Evolutionary conservation across 2,888 invertebrate genomes (phyloP).

Genomic region (Schizaphis graminum): DNA sequence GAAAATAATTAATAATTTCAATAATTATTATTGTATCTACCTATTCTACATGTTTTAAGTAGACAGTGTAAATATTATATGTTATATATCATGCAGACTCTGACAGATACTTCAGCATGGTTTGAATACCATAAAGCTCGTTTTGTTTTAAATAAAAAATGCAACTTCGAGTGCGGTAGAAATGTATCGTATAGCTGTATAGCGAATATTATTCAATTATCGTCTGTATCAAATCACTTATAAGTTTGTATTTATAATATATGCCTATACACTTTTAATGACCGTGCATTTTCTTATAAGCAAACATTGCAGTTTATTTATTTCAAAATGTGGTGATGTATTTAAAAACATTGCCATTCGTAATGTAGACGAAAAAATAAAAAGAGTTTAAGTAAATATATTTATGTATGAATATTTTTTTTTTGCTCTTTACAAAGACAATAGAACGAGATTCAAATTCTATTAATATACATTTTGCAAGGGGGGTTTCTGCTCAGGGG

Average conservation of each 20-base stretch:
- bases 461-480: slow-evolving; percentile 8
- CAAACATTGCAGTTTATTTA: not conserved
- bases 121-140: not conserved
- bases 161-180: not conserved
- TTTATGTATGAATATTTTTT: not conserved
- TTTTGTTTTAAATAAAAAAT: not conserved
- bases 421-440: slow-evolving; percentile 35
- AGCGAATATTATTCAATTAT: not conserved
- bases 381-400: slow-evolving; percentile 20
- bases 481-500: slow-evolving; percentile 15
- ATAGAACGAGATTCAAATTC: slow-evolving; percentile 21
- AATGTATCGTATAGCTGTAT: not conserved
- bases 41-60: not conserved
- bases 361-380: not conserved
- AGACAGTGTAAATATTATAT: not conserved
- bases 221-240: not conserved
- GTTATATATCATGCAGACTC: not conserved
- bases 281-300: not conserved
- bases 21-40: not conserved
- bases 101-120: too few species aligned
- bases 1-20: not conserved
- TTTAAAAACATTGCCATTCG: not conserved
- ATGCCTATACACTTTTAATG: not conserved
- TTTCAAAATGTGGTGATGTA: not conserved
- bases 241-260: too few species aligned